Percentiles rank a stretch among this genome's conserved stretches.
Evolutionary conservation across 2,888 invertebrate genomes (phyloP).

Genomic region (Pecten maximus): DNA sequence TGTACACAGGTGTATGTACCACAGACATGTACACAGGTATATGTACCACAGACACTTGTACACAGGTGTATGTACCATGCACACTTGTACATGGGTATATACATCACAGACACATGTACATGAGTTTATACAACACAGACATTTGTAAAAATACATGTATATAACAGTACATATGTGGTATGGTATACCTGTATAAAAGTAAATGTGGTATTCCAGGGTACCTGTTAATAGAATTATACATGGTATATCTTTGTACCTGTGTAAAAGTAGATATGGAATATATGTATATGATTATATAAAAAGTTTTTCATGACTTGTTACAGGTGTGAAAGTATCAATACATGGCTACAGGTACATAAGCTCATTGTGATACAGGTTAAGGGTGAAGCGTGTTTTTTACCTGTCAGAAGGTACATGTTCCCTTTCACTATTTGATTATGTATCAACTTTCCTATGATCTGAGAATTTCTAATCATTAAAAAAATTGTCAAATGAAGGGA

Average conservation of each 20-base stretch:
- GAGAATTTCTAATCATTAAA: not conserved
- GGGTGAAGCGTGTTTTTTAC: not conserved
- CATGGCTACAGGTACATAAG: not conserved
- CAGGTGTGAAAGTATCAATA: constrained; percentile 25
- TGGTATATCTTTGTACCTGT: not conserved
- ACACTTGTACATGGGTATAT: no score
- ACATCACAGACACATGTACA: no score
- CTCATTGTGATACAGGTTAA: not conserved
- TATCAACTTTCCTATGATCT: constrained; percentile 30
- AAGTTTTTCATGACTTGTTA: not conserved
- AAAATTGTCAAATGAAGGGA: not conserved
- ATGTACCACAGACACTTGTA: no score
- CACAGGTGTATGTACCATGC: no score
- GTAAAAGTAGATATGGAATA: not conserved
- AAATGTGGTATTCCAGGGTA: not conserved
- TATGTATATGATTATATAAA: not conserved
- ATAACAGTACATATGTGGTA: no score
- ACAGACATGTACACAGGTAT: not conserved
- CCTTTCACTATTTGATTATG: constrained; percentile 13
- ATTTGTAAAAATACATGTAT: no score
- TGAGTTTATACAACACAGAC: no score
- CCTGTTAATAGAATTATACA: not conserved
- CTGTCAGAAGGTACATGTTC: constrained; percentile 17
- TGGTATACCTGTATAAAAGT: not conserved
- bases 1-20: not conserved